Conservation (phyloP, 2,797 vertebrate genomes). For the Spea hammondii region DNA sequence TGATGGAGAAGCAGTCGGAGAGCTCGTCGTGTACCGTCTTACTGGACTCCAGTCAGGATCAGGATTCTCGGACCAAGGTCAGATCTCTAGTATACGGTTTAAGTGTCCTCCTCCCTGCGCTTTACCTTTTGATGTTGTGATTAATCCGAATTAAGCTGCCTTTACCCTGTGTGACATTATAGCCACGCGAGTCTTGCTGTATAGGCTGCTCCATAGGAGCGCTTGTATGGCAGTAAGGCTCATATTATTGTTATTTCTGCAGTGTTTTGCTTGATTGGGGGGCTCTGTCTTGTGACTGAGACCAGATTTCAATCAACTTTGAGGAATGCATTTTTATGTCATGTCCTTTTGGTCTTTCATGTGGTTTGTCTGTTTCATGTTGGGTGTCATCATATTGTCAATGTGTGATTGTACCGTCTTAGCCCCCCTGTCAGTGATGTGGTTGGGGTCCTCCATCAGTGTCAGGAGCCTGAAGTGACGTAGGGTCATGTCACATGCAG, state of each 20-base stretch:
- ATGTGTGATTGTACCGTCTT: neutral
- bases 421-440: neutral
- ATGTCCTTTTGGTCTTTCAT: neutral
- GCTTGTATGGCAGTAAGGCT: no score
- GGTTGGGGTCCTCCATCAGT: constrained; percentile 23
- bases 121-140: no score
- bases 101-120: neutral
- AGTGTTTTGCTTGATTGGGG: no score
- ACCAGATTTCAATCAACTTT: neutral
- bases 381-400: neutral
- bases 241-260: no score
- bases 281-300: no score
- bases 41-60: constrained; percentile 2
- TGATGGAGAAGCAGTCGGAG: constrained; percentile 43
- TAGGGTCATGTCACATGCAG: neutral
- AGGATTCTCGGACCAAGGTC: constrained; percentile 10
- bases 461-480: neutral
- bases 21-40: constrained; percentile 26
- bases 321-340: neutral
- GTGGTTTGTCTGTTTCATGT: neutral
- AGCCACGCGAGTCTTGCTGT: no score
- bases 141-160: no score
- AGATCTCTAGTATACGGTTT: neutral
- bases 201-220: no score
- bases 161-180: no score